phyloP scores from a whole-genome alignment of 2,113 vertebrate species.

The Murina feae region DNA sequence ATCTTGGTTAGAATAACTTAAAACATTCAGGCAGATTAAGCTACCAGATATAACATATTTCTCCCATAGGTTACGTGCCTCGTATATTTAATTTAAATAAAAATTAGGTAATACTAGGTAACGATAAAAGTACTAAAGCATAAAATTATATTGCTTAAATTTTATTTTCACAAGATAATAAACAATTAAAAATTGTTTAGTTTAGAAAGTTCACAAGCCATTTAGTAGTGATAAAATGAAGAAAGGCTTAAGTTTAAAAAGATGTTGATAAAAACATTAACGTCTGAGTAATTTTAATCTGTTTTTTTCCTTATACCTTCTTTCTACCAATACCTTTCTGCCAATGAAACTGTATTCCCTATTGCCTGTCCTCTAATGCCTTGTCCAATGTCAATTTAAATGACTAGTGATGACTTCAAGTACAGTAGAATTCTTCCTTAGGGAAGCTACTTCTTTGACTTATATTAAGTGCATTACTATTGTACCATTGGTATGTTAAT shows the following conservation, averaged over 20 bases:
- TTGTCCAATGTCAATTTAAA: slow-evolving; percentile 41
- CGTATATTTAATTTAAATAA: slow-evolving; percentile 72
- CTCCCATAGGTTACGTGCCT: slow-evolving; percentile 71
- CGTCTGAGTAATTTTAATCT: neutral
- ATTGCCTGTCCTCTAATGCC: neutral
- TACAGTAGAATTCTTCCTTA: slow-evolving; percentile 26
- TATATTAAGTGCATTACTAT: neutral
- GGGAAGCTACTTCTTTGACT: slow-evolving; percentile 44
- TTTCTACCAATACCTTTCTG: neutral
- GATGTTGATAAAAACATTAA: no score
- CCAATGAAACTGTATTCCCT: neutral
- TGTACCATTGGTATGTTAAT: slow-evolving; percentile 25
- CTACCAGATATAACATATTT: slow-evolving; percentile 75
- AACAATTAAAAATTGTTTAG: no score
- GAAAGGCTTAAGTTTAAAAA: no score
- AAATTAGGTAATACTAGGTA: slow-evolving; percentile 71
- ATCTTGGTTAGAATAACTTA: slow-evolving; percentile 68
- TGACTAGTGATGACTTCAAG: slow-evolving; percentile 32
- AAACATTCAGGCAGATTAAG: slow-evolving; percentile 68
- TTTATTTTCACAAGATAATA: neutral
- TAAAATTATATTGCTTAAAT: slow-evolving; percentile 44
- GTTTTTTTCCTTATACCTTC: neutral
- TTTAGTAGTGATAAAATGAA: no score
- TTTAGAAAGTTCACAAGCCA: no score
- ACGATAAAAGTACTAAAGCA: slow-evolving; percentile 70